phyloP scores from a whole-genome alignment of 2,797 vertebrate genomes.

The Dermochelys coriacea region DNA sequence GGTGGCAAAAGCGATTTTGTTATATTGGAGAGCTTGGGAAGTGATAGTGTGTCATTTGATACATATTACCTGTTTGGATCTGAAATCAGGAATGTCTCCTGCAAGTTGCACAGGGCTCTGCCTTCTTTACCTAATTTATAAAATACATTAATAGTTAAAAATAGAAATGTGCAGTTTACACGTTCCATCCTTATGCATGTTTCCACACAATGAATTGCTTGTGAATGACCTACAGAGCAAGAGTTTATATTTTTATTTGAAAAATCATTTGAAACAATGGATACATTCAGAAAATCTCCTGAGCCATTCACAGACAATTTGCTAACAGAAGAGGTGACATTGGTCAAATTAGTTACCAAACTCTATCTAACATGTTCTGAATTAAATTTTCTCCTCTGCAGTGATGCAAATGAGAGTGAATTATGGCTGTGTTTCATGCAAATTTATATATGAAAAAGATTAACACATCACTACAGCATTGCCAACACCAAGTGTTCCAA shows the following conservation, averaged over 20 bases:
- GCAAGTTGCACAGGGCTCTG: background rate
- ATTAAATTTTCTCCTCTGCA: background rate
- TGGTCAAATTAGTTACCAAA: background rate
- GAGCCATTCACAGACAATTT: background rate
- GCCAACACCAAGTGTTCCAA: background rate
- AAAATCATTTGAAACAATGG: background rate
- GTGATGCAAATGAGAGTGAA: background rate
- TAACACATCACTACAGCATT: background rate
- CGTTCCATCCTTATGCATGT: background rate
- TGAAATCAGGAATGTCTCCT: background rate
- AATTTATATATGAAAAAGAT: background rate
- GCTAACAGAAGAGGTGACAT: background rate
- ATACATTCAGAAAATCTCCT: background rate
- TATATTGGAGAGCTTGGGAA: background rate
- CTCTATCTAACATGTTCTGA: background rate
- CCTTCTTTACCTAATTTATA: background rate
- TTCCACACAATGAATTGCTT: fast-evolving
- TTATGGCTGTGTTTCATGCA: background rate
- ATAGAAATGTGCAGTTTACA: background rate
- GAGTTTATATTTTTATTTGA: background rate
- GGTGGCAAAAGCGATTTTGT: background rate
- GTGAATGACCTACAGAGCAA: background rate
- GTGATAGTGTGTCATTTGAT: background rate
- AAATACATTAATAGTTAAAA: background rate
- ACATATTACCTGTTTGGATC: background rate